Percentiles rank a stretch among this genome's conserved stretches.
phyloP scores from a whole-genome alignment of 2,888 invertebrate genomes.

The Therioaphis trifolii region DNA sequence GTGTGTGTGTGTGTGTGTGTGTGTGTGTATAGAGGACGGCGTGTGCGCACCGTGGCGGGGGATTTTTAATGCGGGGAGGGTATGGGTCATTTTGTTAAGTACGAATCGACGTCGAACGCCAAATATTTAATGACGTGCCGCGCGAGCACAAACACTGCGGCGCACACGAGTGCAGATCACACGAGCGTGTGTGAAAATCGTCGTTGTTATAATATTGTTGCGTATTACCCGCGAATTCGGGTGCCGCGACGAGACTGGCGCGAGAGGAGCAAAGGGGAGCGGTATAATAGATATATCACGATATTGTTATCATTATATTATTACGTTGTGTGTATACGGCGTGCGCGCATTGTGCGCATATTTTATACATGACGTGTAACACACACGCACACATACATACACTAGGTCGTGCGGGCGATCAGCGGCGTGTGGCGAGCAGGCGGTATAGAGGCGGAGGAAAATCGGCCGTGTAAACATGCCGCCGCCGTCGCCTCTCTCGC shows the following conservation, averaged over 20 bases:
- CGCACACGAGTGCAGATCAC: background rate
- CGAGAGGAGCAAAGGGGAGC: too few species aligned
- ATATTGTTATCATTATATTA: too few species aligned
- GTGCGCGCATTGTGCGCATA: background rate
- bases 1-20: too few species aligned
- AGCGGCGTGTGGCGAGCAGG: background rate
- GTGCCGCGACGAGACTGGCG: background rate
- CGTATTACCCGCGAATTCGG: background rate
- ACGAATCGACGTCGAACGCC: slow-evolving; percentile 14
- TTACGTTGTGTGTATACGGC: too few species aligned
- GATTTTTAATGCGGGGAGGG: background rate
- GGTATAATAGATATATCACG: too few species aligned
- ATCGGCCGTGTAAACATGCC: slow-evolving; percentile 38
- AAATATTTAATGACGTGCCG: slow-evolving; percentile 43
- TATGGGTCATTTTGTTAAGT: slow-evolving; percentile 39
- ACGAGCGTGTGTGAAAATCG: background rate
- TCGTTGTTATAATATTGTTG: background rate
- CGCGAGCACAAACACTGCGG: background rate
- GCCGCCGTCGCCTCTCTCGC: background rate
- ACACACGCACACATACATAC: background rate
- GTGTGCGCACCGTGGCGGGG: background rate
- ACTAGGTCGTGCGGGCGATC: background rate
- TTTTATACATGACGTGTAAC: background rate
- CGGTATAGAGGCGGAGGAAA: background rate
- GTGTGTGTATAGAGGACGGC: background rate